Evolutionary conservation across 2,888 invertebrate genomes (phyloP).

Genomic region (Tineola bisselliella): DNA sequence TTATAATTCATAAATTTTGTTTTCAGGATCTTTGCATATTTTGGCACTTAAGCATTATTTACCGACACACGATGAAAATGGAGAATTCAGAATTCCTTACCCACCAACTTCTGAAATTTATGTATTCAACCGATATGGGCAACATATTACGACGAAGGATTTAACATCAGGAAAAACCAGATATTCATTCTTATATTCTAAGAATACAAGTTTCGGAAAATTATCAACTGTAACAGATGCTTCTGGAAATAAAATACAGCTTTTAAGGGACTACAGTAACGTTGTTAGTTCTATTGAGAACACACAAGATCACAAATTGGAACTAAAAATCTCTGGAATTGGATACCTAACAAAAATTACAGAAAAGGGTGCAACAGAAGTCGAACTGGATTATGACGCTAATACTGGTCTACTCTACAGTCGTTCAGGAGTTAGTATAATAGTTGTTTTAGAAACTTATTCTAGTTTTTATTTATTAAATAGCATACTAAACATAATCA

Average conservation of each 20-base stretch:
- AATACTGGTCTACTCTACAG: constrained; percentile 88
- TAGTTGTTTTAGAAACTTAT: background rate
- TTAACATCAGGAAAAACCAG: constrained; percentile 93
- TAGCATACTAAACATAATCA: background rate
- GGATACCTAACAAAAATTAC: constrained; percentile 89
- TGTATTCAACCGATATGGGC: constrained; percentile 94
- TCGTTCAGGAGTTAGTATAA: constrained; percentile 76
- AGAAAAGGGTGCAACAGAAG: constrained; percentile 89
- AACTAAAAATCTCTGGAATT: constrained; percentile 91
- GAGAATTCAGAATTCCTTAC: constrained; percentile 93
- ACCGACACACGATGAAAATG: constrained; percentile 86
- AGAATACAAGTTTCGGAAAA: constrained; percentile 95
- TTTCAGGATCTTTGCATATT: constrained; percentile 79
- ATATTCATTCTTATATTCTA: constrained; percentile 96
- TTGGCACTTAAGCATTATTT: constrained; percentile 87
- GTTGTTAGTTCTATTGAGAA: constrained; percentile 94
- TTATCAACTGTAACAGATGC: constrained; percentile 93
- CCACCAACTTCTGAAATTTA: constrained; percentile 94
- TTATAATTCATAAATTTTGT: background rate
- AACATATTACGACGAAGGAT: constrained; percentile 94
- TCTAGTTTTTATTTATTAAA: constrained; percentile 17
- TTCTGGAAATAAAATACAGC: constrained; percentile 91
- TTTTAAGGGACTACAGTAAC: constrained; percentile 90
- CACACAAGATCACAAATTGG: constrained; percentile 92
- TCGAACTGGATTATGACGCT: constrained; percentile 90